These are phyloP conservation scores for Montipora sp. DNA, from an alignment of 64 coral and sea anemone species.

Conservation along the genomic window DNA sequence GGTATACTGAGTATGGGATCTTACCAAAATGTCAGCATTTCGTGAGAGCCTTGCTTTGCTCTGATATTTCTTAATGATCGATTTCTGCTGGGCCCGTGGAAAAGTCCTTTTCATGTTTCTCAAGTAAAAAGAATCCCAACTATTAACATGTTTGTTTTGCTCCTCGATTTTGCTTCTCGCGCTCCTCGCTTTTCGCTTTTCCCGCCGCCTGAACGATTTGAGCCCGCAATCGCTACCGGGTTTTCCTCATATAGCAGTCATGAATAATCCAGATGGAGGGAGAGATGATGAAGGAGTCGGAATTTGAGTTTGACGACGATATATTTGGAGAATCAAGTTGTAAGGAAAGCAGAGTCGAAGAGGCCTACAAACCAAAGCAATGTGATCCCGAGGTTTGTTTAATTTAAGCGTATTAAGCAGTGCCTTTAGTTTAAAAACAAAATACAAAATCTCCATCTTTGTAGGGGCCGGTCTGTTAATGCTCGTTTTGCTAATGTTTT, in stretches of 20 bases:
- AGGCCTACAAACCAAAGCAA: conserved; percentile 70
- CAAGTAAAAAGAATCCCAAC: too few relatives aligned
- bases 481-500: too few relatives aligned
- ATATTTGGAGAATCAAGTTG: conserved; percentile 52
- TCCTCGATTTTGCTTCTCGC: not conserved
- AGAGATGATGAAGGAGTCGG: conserved; percentile 58
- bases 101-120: conserved; percentile 78
- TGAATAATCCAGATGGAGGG: not conserved
- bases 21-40: conserved; percentile 85
- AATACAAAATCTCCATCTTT: too few relatives aligned
- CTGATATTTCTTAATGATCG: conserved; percentile 88
- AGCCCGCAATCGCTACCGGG: not conserved
- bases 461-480: too few relatives aligned
- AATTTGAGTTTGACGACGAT: conserved; percentile 78
- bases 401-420: too few relatives aligned
- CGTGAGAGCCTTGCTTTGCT: conserved; percentile 74
- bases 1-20: not conserved
- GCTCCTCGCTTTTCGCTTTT: not conserved
- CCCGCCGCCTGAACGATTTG: not conserved
- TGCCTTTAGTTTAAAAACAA: too few relatives aligned
- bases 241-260: not conserved
- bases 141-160: too few relatives aligned
- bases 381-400: conserved; percentile 68
- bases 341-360: conserved; percentile 5
- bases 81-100: conserved; percentile 80